Conservation (phyloP, 1,140 invertebrate genomes). For the Cydia splendana region DNA sequence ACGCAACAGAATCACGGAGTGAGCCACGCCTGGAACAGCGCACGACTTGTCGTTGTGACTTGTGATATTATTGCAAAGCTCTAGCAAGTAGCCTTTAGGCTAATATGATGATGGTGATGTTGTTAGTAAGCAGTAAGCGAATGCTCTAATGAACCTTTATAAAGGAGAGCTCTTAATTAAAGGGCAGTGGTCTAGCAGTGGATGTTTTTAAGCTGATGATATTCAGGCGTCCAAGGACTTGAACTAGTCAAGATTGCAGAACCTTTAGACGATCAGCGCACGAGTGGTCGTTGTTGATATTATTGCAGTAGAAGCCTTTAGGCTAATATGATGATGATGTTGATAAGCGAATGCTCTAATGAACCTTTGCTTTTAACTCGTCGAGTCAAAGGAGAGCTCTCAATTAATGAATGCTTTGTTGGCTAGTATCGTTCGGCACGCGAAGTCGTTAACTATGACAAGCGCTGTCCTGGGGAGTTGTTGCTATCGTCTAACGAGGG, state of each 20-base stretch:
- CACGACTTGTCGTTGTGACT: neutral
- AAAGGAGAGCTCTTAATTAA: conserved; percentile 60
- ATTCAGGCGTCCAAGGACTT: no score
- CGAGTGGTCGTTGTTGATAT: neutral
- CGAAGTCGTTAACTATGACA: conserved; percentile 38
- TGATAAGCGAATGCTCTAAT: neutral
- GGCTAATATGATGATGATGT: neutral
- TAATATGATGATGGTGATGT: neutral
- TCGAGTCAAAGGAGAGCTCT: conserved; percentile 52
- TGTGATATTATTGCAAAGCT: neutral
- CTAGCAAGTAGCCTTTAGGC: no score
- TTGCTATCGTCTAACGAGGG: neutral
- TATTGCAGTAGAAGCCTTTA: neutral
- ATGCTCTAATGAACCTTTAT: conserved; percentile 28
- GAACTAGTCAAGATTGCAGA: no score
- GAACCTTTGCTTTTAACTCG: conserved; percentile 52
- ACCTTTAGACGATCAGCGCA: no score
- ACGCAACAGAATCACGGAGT: no score
- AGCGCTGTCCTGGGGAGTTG: neutral
- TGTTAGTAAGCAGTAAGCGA: no score
- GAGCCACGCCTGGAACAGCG: no score
- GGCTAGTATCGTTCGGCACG: conserved; percentile 51
- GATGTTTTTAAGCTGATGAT: no score
- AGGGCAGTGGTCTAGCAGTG: no score
- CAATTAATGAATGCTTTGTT: conserved; percentile 63